Conservation (phyloP, 2,113 vertebrate genomes). For the Oreochromis tanganicae region DNA sequence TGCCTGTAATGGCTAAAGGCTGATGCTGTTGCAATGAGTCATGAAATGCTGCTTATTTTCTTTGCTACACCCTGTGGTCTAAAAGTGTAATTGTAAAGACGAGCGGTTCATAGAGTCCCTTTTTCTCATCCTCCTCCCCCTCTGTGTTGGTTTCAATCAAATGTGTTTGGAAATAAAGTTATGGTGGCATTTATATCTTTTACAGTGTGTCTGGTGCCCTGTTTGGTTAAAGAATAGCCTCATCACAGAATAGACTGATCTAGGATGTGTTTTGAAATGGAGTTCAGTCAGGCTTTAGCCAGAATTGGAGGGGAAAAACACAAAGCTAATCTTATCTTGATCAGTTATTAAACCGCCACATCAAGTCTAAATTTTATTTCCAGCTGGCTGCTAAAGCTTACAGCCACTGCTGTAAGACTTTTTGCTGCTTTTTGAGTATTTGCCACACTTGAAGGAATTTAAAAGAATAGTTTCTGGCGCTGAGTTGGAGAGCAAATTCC, state of each 20-base stretch:
- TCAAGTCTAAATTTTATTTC: neutral
- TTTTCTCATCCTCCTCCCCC: neutral
- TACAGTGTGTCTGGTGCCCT: neutral
- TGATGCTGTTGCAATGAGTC: conserved; percentile 11
- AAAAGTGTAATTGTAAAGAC: neutral
- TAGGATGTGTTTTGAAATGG: neutral
- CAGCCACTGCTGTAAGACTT: neutral
- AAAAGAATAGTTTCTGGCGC: neutral
- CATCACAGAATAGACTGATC: neutral
- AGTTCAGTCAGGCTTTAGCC: neutral
- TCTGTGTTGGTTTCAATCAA: neutral
- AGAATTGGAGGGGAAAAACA: neutral
- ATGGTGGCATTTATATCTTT: neutral
- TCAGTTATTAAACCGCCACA: neutral
- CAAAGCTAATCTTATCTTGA: neutral
- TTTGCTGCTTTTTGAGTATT: neutral
- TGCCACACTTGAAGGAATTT: neutral
- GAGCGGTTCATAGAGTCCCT: neutral
- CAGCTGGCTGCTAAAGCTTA: neutral
- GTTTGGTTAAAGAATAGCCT: neutral
- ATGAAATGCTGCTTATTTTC: neutral
- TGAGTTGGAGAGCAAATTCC: conserved; percentile 3
- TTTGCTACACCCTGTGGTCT: neutral
- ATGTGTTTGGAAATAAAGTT: neutral
- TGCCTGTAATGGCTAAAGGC: neutral